Base-by-base conservation (phyloP, 2,797 vertebrate genomes). In the Myotis planiceps region DNA sequence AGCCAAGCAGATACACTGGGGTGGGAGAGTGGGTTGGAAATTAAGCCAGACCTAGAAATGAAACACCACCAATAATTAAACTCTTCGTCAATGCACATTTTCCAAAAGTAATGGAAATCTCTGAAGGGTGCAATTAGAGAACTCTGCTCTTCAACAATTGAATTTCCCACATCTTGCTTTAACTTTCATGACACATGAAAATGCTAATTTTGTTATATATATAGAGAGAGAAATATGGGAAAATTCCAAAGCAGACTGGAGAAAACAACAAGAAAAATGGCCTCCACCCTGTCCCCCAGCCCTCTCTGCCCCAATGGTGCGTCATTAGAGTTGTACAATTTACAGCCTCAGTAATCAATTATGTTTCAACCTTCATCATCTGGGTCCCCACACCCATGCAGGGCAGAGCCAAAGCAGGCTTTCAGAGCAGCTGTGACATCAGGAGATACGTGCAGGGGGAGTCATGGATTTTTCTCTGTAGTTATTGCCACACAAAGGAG, bases 161-260 rank as follows among this genome's bases (percentile, higher is more conserved):
- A 93, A 97, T 95, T 94, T 92, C 88, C 92, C 93, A 94, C 92
- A 97, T 97, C 81, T 98, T 98, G 96, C 90, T 97, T 97, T 96
- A 96, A 97, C 94, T 97, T 97, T 91, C 88, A 83, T 92, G 86
- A 96, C 93, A 97, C 85, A 92, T 94, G 93, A 97, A 97, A 97
- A 96, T 92, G 94, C 85, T 95, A 96, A 96, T 97, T 81, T 96
- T 97, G 96, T 97, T 97, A 93, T 80, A 88, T 25, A 81, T 16
- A 75, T 14, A 63, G 15, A 49, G 21, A 96, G 51, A 95, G 71
- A 88, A 81, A 47, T 78, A 92, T 93, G 93, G 87, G 91, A 88
- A 97, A 93, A 93, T 97, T 97, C 93, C 95, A 97, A 95, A 97
- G 79, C 63, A 71, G 60, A 5, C 65, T 90, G 42, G 78, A 93